Evolutionary conservation across 2,797 vertebrate species (phyloP), one percentile per base, ranked within the genome.

Genomic region (Danio choprae): DNA sequence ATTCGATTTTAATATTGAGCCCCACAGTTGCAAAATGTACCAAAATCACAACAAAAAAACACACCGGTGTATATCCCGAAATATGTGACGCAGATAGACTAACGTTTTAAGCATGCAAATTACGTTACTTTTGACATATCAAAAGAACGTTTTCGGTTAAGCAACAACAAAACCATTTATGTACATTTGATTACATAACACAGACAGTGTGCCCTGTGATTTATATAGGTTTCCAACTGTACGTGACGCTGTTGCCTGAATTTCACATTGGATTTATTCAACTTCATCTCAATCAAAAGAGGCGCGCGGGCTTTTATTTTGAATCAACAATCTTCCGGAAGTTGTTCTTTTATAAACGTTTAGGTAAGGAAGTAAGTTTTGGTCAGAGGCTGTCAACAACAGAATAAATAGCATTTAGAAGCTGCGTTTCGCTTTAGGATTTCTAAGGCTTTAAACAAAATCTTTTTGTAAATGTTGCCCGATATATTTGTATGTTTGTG

Each of bases 261-360:
- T 29, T 29, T 29, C 29, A 29, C n/a, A n/a, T n/a, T n/a, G n/a
- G n/a, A n/a, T n/a, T n/a, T n/a, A n/a, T n/a, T n/a, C n/a, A n/a
- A n/a, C n/a, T n/a, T n/a, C n/a, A n/a, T n/a, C n/a, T 29, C 29
- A 29, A 29, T 3, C 29, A 29, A 29, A 29, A 3, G 29, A 29
- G 29, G 29, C 29, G 29, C 3, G 29, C 36, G 3, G 18, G 53
- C 74, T 58, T 77, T 68, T 77, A 77, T 68, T 77, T 77, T 77
- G 22, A 77, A 77, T 6, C 9, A 7, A 18, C 1, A 5, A 38
- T 15, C 15, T 18, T 18, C 63, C 63, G 74, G 60, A 76, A 43
- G 74, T 74, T 13, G n/a, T 44, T 48, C 1, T 18, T 10, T 64
- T 53, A 64, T 16, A 18, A 64, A 48, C 53, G 16, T 43, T 43